phyloP scores from a whole-genome alignment of 2,888 invertebrate species.

The Scelioninae gen. 1 region DNA sequence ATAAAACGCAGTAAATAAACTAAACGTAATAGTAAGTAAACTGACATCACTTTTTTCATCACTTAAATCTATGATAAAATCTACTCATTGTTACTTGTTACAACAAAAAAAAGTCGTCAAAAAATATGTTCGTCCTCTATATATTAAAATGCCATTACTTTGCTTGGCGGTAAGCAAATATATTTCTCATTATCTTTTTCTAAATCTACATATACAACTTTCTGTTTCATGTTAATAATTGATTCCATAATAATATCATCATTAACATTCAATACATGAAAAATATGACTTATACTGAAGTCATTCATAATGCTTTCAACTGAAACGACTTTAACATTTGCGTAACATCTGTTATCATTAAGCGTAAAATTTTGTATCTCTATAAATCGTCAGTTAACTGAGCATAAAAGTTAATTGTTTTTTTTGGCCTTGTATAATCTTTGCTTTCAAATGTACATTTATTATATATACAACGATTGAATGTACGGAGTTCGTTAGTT shows the following conservation, averaged over 20 bases:
- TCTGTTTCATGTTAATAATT: neutral
- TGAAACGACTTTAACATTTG: neutral
- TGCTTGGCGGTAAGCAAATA: neutral
- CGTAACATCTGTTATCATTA: neutral
- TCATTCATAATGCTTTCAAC: neutral
- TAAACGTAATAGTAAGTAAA: too few species aligned
- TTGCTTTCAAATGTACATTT: neutral
- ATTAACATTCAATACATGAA: neutral
- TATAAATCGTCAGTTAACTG: neutral
- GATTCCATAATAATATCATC: neutral
- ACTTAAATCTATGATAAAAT: too few species aligned
- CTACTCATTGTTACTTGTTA: too few species aligned
- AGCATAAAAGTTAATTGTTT: neutral
- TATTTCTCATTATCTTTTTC: neutral
- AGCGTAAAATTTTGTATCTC: neutral
- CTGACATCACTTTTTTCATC: too few species aligned
- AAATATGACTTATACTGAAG: neutral
- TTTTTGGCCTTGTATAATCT: neutral
- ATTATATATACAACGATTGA: neutral
- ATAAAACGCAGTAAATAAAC: too few species aligned
- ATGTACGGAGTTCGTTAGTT: neutral
- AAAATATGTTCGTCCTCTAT: neutral
- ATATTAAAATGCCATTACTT: neutral
- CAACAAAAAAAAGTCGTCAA: too few species aligned
- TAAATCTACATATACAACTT: neutral